Conservation (phyloP, 2,113 vertebrate genomes). For the Pseudolaguvia tuberculata region DNA sequence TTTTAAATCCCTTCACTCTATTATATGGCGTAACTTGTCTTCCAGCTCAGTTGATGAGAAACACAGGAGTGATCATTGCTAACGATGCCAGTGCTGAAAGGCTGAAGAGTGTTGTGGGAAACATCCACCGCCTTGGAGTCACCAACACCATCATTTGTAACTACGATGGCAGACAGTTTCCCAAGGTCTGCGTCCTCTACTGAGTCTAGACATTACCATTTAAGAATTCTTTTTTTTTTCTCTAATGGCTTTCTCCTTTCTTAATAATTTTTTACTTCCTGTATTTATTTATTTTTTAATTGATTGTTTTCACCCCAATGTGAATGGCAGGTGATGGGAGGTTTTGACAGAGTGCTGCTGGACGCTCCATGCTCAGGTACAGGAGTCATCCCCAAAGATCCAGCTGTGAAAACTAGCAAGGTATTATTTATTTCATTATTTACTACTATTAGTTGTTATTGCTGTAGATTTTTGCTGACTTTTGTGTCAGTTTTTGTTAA, state of each 20-base stretch:
- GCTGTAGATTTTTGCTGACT: too few relatives aligned
- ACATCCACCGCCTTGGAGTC: conserved; percentile 90
- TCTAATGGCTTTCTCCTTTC: neutral
- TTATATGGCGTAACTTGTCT: neutral
- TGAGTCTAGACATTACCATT: neutral
- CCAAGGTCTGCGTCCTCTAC: conserved; percentile 74
- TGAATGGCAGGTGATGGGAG: conserved; percentile 79
- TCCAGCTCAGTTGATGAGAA: conserved; percentile 95
- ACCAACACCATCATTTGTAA: conserved; percentile 86
- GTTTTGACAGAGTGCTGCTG: conserved; percentile 89
- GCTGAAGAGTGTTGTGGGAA: conserved; percentile 89
- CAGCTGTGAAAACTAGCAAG: conserved; percentile 93
- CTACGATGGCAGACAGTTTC: conserved; percentile 90
- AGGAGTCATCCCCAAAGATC: conserved; percentile 93
- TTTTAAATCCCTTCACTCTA: neutral
- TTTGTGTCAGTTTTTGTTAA: too few relatives aligned
- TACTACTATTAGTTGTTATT: too few relatives aligned
- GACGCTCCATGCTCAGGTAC: conserved; percentile 96
- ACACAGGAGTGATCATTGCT: conserved; percentile 88
- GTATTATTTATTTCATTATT: conserved; percentile 58
- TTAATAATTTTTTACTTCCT: neutral
- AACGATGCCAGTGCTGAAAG: conserved; percentile 86
- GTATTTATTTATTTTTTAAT: neutral
- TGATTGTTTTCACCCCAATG: neutral
- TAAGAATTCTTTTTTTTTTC: neutral